These are phyloP conservation scores for Perodicticus potto DNA, from an alignment of 2,797 vertebrate species.

Conservation along the genomic window DNA sequence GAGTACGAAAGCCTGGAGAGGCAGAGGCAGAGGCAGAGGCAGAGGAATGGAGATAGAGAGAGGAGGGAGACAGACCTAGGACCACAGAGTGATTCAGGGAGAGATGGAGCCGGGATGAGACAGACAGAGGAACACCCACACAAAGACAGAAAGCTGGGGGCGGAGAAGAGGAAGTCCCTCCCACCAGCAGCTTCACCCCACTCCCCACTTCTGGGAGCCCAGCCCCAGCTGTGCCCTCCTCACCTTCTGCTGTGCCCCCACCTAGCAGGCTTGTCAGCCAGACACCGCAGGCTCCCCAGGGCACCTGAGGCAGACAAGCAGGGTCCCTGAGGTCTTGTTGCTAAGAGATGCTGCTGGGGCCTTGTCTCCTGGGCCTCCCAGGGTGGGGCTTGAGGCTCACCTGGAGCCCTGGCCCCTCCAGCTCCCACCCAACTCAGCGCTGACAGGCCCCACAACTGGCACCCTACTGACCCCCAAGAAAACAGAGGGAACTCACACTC, in stretches of 20 bases:
- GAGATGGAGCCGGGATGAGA: neutral
- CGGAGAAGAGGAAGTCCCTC: too few species aligned
- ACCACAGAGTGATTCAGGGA: neutral
- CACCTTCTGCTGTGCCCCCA: neutral
- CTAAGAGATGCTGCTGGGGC: conserved; percentile 58
- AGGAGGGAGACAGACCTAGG: neutral
- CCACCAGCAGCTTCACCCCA: neutral
- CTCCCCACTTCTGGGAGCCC: neutral
- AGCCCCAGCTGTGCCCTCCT: neutral
- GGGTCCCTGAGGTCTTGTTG: conserved; percentile 59
- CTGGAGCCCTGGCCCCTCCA: neutral
- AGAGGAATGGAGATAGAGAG: neutral
- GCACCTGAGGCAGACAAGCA: conserved; percentile 68
- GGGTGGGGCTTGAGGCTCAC: neutral
- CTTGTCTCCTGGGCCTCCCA: conserved; percentile 39
- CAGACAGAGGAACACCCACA: neutral
- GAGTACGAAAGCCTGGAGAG: neutral
- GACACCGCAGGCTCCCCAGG: conserved; percentile 4
- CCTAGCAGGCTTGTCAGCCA: neutral
- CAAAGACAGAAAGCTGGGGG: neutral
- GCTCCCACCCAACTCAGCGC: neutral
- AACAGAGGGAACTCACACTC: neutral
- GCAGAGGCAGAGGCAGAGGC: neutral
- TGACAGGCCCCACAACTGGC: neutral
- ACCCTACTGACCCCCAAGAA: neutral